Percentiles rank a stretch among this genome's conserved stretches.
phyloP scores from a whole-genome alignment of 2,888 invertebrate genomes.

The Sicus ferrugineus region DNA sequence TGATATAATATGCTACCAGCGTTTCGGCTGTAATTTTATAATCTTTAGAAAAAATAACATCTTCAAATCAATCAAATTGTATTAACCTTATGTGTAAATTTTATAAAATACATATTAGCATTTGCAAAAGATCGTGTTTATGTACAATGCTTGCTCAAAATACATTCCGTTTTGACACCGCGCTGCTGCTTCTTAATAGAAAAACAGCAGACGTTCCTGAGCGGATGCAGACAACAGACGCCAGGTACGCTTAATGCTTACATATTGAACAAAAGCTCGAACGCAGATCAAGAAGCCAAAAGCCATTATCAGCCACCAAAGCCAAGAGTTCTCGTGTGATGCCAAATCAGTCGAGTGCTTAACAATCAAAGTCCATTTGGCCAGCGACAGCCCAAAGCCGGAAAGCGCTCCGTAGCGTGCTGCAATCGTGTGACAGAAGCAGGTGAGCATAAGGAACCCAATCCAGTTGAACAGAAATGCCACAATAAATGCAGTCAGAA shows the following conservation, averaged over 20 bases:
- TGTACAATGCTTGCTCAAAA: conserved; percentile 21
- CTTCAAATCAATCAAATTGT: neutral
- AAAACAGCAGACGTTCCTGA: conserved; percentile 86
- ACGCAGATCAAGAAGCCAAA: conserved; percentile 88
- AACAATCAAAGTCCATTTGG: conserved; percentile 94
- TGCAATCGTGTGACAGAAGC: conserved; percentile 93
- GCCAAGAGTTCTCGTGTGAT: conserved; percentile 87
- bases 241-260: conserved; percentile 90
- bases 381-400: conserved; percentile 90
- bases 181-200: conserved; percentile 69
- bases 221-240: conserved; percentile 84
- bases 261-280: conserved; percentile 85
- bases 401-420: conserved; percentile 91
- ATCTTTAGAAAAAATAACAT: conserved; percentile 5
- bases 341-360: conserved; percentile 89
- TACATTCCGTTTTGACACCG: neutral
- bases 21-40: neutral
- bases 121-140: conserved; percentile 21
- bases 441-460: conserved; percentile 89
- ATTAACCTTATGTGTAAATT: neutral
- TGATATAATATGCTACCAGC: neutral
- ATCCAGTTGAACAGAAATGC: conserved; percentile 96
- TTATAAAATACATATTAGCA: conserved; percentile 27
- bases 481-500: conserved; percentile 92
- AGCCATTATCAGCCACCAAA: conserved; percentile 92